These are phyloP conservation scores for Gouania willdenowi DNA, from an alignment of 2,797 vertebrate species.

Conservation along the genomic window DNA sequence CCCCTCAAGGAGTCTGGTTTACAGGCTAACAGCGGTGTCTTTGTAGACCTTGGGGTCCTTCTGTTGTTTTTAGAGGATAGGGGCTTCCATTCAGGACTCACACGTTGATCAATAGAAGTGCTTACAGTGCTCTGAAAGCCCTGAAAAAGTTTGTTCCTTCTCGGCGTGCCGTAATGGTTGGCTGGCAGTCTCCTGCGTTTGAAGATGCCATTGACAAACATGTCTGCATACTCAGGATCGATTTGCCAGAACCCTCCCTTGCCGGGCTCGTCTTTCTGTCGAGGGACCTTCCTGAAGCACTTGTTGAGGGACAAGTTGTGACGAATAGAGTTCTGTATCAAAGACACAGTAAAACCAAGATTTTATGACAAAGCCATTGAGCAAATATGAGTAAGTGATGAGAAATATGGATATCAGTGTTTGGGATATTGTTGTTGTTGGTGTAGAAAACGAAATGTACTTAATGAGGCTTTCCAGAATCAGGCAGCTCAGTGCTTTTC, in stretches of 20 bases:
- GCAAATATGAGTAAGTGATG: constrained; percentile 21
- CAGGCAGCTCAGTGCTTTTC: constrained; percentile 69
- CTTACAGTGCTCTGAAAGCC: constrained; percentile 52
- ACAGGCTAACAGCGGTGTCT: constrained; percentile 73
- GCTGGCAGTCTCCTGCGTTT: constrained; percentile 81
- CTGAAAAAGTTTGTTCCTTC: constrained; percentile 63
- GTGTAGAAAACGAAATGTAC: constrained; percentile 72
- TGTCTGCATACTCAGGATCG: constrained; percentile 81
- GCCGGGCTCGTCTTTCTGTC: constrained; percentile 83
- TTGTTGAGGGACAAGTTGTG: constrained; percentile 87
- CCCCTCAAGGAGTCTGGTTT: constrained; percentile 70
- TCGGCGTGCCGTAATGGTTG: constrained; percentile 65
- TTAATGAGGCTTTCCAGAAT: constrained; percentile 77
- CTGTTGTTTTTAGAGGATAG: constrained; percentile 48
- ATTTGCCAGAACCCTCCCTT: constrained; percentile 87
- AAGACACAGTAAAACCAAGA: neutral
- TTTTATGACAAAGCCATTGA: constrained; percentile 24
- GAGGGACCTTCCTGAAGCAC: constrained; percentile 86
- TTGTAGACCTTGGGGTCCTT: constrained; percentile 55
- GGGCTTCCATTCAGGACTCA: constrained; percentile 61
- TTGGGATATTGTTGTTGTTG: constrained; percentile 63
- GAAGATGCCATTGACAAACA: constrained; percentile 85
- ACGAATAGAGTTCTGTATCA: constrained; percentile 81
- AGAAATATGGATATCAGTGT: constrained; percentile 10
- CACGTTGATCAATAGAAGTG: constrained; percentile 56